Conservation (phyloP, 2,888 invertebrate genomes). For the Ophion ventricosus region DNA sequence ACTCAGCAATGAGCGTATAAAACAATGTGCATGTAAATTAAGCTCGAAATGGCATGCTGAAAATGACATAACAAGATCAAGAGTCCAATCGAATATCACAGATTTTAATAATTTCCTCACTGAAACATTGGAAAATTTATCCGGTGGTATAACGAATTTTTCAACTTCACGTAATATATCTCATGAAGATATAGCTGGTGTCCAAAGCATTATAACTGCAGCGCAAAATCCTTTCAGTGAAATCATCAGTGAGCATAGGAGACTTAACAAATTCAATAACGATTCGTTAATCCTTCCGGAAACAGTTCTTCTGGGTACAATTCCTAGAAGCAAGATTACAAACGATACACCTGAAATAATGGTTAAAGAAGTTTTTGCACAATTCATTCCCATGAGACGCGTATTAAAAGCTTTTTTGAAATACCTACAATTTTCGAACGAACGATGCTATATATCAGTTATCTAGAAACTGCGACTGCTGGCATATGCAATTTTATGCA, state of each 20-base stretch:
- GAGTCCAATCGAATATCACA: slow-evolving; percentile 17
- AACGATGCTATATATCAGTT: slow-evolving; percentile 31
- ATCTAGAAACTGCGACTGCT: slow-evolving; percentile 35
- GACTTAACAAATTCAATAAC: slow-evolving; percentile 6
- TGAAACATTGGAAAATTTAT: slow-evolving; percentile 16
- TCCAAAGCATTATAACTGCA: slow-evolving; percentile 4
- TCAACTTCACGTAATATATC: slow-evolving; percentile 2
- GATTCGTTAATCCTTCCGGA: slow-evolving; percentile 8
- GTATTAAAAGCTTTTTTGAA: slow-evolving; percentile 62
- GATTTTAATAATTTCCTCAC: slow-evolving; percentile 3
- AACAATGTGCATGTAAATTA: slow-evolving; percentile 7
- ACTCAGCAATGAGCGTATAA: slow-evolving; percentile 3
- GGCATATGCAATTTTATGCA: slow-evolving; percentile 57
- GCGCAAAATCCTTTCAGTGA: slow-evolving; percentile 15
- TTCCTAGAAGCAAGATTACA: slow-evolving; percentile 21
- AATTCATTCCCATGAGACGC: slow-evolving; percentile 56
- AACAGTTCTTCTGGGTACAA: slow-evolving; percentile 23
- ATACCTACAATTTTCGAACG: slow-evolving; percentile 45
- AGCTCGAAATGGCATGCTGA: slow-evolving; percentile 13
- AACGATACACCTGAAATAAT: slow-evolving; percentile 2
- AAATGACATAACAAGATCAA: slow-evolving; percentile 4
- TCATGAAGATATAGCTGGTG: slow-evolving; percentile 12
- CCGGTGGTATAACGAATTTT: slow-evolving; percentile 8
- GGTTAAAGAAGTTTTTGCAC: slow-evolving; percentile 48
- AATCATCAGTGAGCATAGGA: slow-evolving; percentile 11